Percentiles rank a stretch among this genome's conserved stretches.
phyloP scores from a whole-genome alignment of 2,113 vertebrate species.

The Sapayoa aenigma region DNA sequence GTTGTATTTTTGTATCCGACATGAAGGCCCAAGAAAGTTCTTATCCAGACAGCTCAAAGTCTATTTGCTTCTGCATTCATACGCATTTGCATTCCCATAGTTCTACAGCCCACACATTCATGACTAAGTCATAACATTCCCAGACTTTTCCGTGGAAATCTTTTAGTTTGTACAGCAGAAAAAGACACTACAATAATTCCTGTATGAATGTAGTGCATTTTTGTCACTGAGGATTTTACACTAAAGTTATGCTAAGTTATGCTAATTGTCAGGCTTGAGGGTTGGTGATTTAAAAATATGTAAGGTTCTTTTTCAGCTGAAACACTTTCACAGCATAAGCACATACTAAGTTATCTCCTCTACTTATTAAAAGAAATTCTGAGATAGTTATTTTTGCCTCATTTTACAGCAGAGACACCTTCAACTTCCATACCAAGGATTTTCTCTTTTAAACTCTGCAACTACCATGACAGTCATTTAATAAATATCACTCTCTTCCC shows the following conservation, averaged over 20 bases:
- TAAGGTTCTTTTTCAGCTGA: not conserved
- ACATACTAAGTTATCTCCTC: not conserved
- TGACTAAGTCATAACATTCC: not conserved
- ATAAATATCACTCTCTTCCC: not conserved
- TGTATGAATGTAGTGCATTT: not conserved
- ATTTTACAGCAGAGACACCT: not conserved
- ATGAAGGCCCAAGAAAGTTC: not conserved
- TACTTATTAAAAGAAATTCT: not conserved
- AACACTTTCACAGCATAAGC: constrained; percentile 5
- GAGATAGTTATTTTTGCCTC: not conserved
- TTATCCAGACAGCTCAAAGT: not conserved
- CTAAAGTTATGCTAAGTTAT: constrained; percentile 55
- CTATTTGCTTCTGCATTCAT: not conserved
- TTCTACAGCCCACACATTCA: not conserved
- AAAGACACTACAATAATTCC: not conserved
- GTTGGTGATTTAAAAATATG: constrained; percentile 10
- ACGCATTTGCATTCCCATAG: not conserved
- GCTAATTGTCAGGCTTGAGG: not conserved
- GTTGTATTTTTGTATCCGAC: not conserved
- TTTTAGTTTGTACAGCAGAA: not conserved
- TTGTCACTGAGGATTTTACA: not conserved
- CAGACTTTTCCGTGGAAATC: not conserved
- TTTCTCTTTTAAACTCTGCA: not conserved
- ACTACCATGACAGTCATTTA: not conserved
- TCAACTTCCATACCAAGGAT: not conserved